Base-by-base conservation (phyloP, 2,888 invertebrate genomes). In the Apantesis nais region DNA sequence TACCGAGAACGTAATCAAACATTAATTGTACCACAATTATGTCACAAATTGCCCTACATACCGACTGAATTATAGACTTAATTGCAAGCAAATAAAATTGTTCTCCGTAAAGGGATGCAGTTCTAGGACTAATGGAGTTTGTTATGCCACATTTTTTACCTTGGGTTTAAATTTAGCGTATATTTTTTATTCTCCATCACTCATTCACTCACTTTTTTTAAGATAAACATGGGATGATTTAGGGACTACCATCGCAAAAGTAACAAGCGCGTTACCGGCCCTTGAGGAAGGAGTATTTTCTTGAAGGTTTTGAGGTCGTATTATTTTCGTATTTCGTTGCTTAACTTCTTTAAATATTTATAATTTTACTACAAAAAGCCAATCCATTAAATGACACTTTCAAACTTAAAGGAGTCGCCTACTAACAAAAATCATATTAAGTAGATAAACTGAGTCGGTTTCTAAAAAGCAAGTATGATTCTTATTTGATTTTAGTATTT, bases 21-120 rank as follows among this genome's bases (percentile, higher is more conserved):
- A 74, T 72, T 85, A 85, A 88, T 87, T 84, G 80, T 74, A 74
- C 68, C 77, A 79, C 82, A 79, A 85, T 85, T 83, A 80, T 75
- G 73, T 75, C 44, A 68, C 69, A 75, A 84, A 83, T 82, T 85
- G 80, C 78, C 76, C 73, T 39, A 78, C 83, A 78, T 82, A 78
- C 78, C 73, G 67, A 63, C 37, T 73, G 71, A 70, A 82, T 74
- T 83, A 79, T 74, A 64, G 66, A 72, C 60, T 68, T 79, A 78
- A 81, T 83, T 79, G 73, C 75, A 61, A 66, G 61, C 70, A 71
- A 71, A 67, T 74, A 34, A 74, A 78, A 72, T 76, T 71, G 67
- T 73, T 74, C 63, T 77, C 72, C 71, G 37, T 63, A 63, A 67
- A 44, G 14, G 67, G 55, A 67, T 58, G 29, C 58, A 29, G n/a